Evolutionary conservation across 2,113 vertebrate genomes (phyloP), one percentile per base, ranked within the genome.

Genomic region (Podarcis cretensis): DNA sequence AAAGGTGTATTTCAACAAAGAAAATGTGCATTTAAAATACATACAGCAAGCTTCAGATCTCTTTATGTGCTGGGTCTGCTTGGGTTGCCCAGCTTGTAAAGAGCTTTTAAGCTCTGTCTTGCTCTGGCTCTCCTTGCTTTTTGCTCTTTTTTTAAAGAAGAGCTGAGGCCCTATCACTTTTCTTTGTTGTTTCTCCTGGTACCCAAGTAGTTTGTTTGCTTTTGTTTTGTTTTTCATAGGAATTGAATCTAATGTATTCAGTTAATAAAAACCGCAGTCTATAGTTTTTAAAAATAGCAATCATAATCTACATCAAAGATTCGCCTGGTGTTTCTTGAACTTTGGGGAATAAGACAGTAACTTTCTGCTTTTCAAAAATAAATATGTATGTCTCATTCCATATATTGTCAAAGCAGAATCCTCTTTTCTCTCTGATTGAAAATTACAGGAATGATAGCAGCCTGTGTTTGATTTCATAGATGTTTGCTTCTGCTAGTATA

Each of bases 401-500:
- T 91, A 91, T 82, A 90, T 86, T 91, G 92, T 90, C 75, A 14
- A 78, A 91, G 90, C 87, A 93, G 92, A 87, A 87, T 89, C 84
- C 83, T 92, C 91, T 86, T 88, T 81, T 91, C 63, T 57, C 82
- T 57, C 27, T 92, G 86, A 90, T 90, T 93, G 92, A 94, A 94
- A 84, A 91, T 91, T 92, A 84, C 75, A 9, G 18, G 57, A 83
- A 83, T 91, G 91, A 94, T 93, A 92, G 89, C 21, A 5, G 69
- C 6, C 8, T 6, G 37, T 63, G 13, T 77, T 92, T 92, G 92
- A 92, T 93, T 95, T 91, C 92, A 80, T 65, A 86, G 78, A 89
- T 92, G 87, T 91, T 86, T 77, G 94, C 92, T 95, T 90, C 89
- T 88, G 91, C 23, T 92, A 92, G 89, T 92, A 86, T 78, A 89